These are phyloP conservation scores for Fratercula arctica DNA, from an alignment of 2,797 vertebrate species.

Conservation along the genomic window DNA sequence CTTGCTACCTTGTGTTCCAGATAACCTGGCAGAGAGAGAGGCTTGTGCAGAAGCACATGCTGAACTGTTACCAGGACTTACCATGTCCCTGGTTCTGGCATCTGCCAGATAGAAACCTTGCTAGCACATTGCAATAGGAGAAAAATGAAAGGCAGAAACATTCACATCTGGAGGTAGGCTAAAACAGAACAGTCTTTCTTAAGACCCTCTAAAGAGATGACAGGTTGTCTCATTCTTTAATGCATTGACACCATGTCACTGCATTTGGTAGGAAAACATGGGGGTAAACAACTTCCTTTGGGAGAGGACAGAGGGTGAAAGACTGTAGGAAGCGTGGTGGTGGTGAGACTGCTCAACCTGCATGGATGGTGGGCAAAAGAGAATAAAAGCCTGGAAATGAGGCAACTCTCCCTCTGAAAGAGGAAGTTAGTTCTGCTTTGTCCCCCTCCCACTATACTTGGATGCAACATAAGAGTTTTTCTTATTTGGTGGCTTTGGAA, in stretches of 20 bases:
- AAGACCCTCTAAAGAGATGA: not conserved
- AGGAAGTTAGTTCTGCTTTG: not conserved
- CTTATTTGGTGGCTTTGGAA: not conserved
- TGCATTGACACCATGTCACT: not conserved
- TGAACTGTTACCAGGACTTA: not conserved
- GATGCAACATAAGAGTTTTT: not conserved
- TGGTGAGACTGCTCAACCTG: not conserved
- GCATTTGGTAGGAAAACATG: not conserved
- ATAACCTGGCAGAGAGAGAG: conserved; percentile 17
- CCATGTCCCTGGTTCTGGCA: not conserved
- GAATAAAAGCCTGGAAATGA: not conserved
- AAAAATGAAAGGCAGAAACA: not conserved
- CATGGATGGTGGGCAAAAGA: not conserved
- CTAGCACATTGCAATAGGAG: not conserved
- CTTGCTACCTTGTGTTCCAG: not conserved
- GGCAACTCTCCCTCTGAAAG: not conserved
- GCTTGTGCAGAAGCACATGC: not conserved
- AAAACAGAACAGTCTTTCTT: not conserved
- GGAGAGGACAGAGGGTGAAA: not conserved
- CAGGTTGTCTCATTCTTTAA: conserved; percentile 19
- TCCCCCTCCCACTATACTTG: not conserved
- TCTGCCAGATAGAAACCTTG: not conserved
- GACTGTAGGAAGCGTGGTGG: not conserved
- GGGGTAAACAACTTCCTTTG: conserved; percentile 10
- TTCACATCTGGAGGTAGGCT: not conserved